Evolutionary conservation across 2,113 vertebrate species (phyloP), one percentile per base, ranked within the genome.

Genomic region (Piaya cayana): DNA sequence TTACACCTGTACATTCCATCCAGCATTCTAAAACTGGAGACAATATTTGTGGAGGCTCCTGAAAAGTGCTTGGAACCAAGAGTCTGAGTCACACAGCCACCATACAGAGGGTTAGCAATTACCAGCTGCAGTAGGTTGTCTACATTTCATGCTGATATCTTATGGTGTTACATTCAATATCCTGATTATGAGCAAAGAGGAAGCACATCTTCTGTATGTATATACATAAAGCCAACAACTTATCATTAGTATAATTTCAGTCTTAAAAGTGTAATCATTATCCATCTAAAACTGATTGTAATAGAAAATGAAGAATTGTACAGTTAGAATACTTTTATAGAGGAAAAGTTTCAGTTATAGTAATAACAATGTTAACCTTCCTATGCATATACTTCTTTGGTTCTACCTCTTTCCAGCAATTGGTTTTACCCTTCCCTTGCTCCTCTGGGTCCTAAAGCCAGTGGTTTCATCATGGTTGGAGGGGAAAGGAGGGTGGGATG

Each of bases 81-180:
- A 5, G 25, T n/a, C 22, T 42, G 53, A 63, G 30, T 27, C 23
- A 49, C 11, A 43, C 23, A 91, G 27, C 6, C 23, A 43, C 15
- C 27, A 53, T 6, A 5, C 32, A 72, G 53, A 50, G 12, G 8
- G 8, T 47, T 56, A 80, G 8, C 20, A 75, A 47, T 78, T 1
- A 8, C 17, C 45, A 50, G 3, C 2, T 4, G 0, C 49, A 82
- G 27, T 5, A 67, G 12, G 8, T 8, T 79, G 14, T 3, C 21
- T 9, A 32, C 3, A 14, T 70, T 60, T 65, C 30, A 39, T 20
- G 15, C 32, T 69, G 74, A 32, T 63, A 58, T 43, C 15, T 49
- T 71, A 68, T 0, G 0, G 15, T 32, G 19, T 64, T 65, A 29
- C 4, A 8, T 16, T 55, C 36, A 89, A 5, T 37, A 36, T 52